A percentile compares a stretch with the other conserved stretches of the same genome.
phyloP scores from a whole-genome alignment of 2,113 vertebrate genomes.

The Paradoxurus hermaphroditus region DNA sequence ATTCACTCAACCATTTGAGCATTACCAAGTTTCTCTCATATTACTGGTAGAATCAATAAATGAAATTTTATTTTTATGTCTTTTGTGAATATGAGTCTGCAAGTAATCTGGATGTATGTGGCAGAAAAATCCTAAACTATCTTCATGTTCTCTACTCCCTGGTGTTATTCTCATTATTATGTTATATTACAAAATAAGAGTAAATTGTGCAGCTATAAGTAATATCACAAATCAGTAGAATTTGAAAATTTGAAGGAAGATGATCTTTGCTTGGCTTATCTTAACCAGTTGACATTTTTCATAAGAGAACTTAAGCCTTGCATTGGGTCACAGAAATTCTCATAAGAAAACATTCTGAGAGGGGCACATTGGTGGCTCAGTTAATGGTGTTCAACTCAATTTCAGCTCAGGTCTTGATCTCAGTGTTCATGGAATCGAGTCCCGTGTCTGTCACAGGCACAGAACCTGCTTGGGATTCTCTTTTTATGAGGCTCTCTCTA shows the following conservation, averaged over 20 bases:
- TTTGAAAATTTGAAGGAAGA: not conserved
- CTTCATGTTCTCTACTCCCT: not conserved
- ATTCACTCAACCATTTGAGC: not conserved
- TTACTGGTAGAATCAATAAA: not conserved
- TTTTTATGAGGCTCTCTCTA: no score
- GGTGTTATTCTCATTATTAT: not conserved
- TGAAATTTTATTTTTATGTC: not conserved
- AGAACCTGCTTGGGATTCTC: no score
- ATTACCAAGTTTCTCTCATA: not conserved
- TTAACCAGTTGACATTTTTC: not conserved
- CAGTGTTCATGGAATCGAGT: no score
- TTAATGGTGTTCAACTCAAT: no score
- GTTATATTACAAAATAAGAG: not conserved
- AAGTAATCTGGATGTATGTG: not conserved
- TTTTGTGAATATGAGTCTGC: not conserved
- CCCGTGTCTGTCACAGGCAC: no score
- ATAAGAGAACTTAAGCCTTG: not conserved
- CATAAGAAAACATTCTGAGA: not conserved
- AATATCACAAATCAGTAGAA: not conserved
- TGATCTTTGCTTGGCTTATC: not conserved
- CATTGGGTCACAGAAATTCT: not conserved
- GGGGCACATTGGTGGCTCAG: no score
- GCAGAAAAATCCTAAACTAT: not conserved
- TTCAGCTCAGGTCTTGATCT: no score
- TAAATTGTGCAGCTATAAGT: not conserved